Evolutionary conservation across 2,113 vertebrate genomes (phyloP).

Genomic region (Burhinus bistriatus): DNA sequence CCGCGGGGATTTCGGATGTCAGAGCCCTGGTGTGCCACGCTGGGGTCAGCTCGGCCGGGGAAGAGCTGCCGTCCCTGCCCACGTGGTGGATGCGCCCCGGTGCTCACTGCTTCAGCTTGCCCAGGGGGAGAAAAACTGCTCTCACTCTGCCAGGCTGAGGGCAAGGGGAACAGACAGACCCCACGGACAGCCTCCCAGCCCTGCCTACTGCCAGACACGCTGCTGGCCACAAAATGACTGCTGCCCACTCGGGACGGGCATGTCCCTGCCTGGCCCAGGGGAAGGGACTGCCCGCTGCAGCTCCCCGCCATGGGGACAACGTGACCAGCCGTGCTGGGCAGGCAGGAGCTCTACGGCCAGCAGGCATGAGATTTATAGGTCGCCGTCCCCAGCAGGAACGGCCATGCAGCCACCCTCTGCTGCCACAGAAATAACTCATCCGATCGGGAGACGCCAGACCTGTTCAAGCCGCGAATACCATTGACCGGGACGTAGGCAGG

Average conservation of each 20-base stretch:
- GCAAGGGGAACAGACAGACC: not conserved
- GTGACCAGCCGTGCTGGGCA: not conserved
- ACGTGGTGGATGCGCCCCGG: not conserved
- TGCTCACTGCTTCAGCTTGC: not conserved
- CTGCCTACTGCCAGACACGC: not conserved
- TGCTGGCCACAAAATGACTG: not conserved
- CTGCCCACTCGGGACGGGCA: not conserved
- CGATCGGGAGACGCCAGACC: not conserved
- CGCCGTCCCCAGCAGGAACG: not conserved
- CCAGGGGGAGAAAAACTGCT: not conserved
- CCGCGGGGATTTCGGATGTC: slow-evolving; percentile 45
- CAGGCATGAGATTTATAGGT: slow-evolving; percentile 2
- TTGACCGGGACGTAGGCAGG: not conserved
- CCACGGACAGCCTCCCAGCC: not conserved
- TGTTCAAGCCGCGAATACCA: not conserved
- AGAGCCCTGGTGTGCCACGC: not conserved
- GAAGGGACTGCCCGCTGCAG: not conserved
- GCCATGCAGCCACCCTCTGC: not conserved
- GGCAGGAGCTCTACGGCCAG: not conserved
- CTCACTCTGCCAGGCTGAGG: not conserved
- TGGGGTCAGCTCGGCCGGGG: not conserved
- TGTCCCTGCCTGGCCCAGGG: not conserved
- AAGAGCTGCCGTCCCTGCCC: not conserved
- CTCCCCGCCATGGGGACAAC: not conserved
- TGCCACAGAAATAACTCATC: slow-evolving; percentile 29